These are phyloP conservation scores for Uria aalge DNA, from an alignment of 2,113 vertebrate species.

Conservation along the genomic window DNA sequence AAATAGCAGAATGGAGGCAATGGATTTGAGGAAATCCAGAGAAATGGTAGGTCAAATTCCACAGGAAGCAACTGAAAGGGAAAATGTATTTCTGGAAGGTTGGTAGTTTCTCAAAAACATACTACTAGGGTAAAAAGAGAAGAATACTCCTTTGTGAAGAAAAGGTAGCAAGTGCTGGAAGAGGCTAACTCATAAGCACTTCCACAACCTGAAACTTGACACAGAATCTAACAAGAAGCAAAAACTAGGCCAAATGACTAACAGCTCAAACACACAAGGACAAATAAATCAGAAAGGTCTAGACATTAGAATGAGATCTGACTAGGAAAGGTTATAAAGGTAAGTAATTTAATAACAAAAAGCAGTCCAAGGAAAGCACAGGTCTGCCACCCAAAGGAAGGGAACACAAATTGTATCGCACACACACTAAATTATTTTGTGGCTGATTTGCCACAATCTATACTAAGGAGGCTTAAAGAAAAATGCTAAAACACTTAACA, in stretches of 20 bases:
- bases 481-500: background rate
- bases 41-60: background rate
- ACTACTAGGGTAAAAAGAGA: background rate
- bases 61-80: background rate
- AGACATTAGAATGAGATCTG: background rate
- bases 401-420: background rate
- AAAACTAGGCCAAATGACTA: background rate
- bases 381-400: constrained; percentile 42
- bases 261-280: background rate
- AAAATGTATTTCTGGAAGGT: background rate
- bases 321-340: background rate
- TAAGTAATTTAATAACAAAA: background rate
- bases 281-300: background rate
- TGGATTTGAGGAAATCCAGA: background rate
- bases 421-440: background rate
- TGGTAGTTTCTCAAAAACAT: background rate
- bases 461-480: background rate
- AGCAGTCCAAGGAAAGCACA: background rate
- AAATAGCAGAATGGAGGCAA: background rate
- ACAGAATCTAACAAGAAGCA: background rate
- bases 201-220: background rate
- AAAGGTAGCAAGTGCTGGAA: background rate
- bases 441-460: fast-evolving
- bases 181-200: background rate
- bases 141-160: background rate